A percentile compares a stretch with the other conserved stretches of the same genome.
Evolutionary conservation across 2,113 vertebrate species (phyloP).

Genomic region (Pipra filicauda): DNA sequence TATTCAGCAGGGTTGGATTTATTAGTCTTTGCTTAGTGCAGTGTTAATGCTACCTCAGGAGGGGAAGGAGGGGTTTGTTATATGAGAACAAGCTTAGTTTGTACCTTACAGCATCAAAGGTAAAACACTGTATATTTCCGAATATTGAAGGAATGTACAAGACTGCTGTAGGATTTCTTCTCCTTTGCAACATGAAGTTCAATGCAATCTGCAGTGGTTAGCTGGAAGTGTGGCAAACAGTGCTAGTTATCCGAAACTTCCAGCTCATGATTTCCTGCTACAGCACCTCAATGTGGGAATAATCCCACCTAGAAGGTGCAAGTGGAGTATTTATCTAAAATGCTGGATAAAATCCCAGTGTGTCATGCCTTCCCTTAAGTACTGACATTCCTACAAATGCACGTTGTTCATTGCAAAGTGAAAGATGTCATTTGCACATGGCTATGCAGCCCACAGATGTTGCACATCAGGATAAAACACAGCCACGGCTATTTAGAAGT

Average conservation of each 20-base stretch:
- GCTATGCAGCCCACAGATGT: not conserved
- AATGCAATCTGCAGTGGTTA: not conserved
- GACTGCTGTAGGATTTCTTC: not conserved
- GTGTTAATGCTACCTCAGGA: not conserved
- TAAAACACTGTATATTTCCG: not conserved
- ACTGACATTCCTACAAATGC: not conserved
- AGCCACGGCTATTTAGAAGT: not conserved
- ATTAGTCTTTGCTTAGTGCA: not conserved
- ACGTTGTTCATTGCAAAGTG: not conserved
- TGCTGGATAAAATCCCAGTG: not conserved
- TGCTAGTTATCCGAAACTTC: not conserved
- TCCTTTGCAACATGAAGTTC: not conserved
- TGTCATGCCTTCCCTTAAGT: not conserved
- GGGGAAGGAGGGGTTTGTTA: not conserved
- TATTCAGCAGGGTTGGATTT: not conserved
- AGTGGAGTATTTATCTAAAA: not conserved
- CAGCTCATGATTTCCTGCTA: not conserved
- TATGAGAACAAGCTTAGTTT: not conserved
- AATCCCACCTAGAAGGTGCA: not conserved
- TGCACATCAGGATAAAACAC: not conserved
- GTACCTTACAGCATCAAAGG: not conserved
- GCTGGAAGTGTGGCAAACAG: not conserved
- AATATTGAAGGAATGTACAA: not conserved
- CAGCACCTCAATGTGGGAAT: not conserved
- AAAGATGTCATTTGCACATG: not conserved